A percentile compares a stretch with the other conserved stretches of the same genome.
Evolutionary conservation across 2,888 invertebrate species (phyloP).

Genomic region (Aporophyla nigra): DNA sequence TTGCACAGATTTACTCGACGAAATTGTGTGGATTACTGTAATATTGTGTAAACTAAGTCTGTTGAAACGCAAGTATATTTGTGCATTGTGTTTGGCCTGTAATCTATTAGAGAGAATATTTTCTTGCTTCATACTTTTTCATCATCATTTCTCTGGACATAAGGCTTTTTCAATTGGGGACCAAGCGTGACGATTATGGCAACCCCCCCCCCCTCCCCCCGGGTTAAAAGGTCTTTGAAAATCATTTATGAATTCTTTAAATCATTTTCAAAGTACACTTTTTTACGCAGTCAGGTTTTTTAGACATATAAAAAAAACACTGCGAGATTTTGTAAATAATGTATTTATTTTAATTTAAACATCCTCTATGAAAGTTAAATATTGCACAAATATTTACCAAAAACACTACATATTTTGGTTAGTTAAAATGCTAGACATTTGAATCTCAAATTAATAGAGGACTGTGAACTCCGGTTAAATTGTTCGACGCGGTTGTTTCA

Average conservation of each 20-base stretch:
- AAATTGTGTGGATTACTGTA: not conserved
- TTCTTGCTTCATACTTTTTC: too few species aligned
- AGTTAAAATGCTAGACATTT: conserved; percentile 33
- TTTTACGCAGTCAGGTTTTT: too few species aligned
- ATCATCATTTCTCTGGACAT: too few species aligned
- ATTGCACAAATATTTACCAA: conserved; percentile 44
- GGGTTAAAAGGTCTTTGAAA: too few species aligned
- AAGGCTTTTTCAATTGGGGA: too few species aligned
- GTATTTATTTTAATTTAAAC: conserved; percentile 4
- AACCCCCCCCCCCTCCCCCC: too few species aligned
- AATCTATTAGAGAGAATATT: not conserved
- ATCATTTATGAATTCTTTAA: too few species aligned
- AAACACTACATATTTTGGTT: conserved; percentile 24
- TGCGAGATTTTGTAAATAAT: not conserved
- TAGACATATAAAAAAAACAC: too few species aligned
- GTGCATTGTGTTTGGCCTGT: not conserved
- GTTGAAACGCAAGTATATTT: not conserved
- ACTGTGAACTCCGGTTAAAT: conserved; percentile 51
- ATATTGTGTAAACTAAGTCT: not conserved
- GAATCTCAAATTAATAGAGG: conserved; percentile 41
- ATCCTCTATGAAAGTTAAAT: not conserved
- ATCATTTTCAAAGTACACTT: too few species aligned
- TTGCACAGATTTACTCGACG: conserved; percentile 17
- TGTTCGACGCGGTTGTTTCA: conserved; percentile 43
- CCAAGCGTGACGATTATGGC: too few species aligned